phyloP scores from a whole-genome alignment of 2,113 vertebrate genomes.

The Coptodon bakossiorum region DNA sequence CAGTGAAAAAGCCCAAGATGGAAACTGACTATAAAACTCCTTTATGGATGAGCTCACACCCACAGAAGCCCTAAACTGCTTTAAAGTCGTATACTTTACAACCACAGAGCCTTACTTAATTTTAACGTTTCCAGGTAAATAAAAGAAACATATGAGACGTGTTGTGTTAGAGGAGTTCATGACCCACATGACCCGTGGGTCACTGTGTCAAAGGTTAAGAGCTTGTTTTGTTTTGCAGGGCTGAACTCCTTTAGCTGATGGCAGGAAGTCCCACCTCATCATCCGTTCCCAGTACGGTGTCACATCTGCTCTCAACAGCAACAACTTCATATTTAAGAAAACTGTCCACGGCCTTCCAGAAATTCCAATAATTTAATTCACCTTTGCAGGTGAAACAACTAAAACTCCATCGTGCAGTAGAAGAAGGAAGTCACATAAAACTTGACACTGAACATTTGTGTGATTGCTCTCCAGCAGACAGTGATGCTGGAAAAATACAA shows the following conservation, averaged over 20 bases:
- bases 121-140: background rate
- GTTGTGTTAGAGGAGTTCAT: background rate
- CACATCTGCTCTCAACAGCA: background rate
- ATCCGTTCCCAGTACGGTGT: background rate
- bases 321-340: background rate
- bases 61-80: background rate
- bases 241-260: background rate
- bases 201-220: background rate
- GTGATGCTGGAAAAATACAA: background rate
- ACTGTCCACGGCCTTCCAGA: background rate
- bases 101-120: no score
- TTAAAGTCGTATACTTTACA: background rate
- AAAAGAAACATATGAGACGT: background rate
- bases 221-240: background rate
- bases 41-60: background rate
- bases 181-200: background rate
- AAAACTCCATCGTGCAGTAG: background rate
- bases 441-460: background rate
- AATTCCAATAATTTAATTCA: background rate
- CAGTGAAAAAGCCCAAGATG: background rate
- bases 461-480: background rate
- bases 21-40: rapidly evolving
- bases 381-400: background rate
- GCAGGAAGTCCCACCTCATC: background rate
- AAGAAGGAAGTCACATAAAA: background rate